Evolutionary conservation across 2,888 invertebrate genomes (phyloP), one percentile per base, ranked within the genome.

Genomic region (Malachius bipustulatus): DNA sequence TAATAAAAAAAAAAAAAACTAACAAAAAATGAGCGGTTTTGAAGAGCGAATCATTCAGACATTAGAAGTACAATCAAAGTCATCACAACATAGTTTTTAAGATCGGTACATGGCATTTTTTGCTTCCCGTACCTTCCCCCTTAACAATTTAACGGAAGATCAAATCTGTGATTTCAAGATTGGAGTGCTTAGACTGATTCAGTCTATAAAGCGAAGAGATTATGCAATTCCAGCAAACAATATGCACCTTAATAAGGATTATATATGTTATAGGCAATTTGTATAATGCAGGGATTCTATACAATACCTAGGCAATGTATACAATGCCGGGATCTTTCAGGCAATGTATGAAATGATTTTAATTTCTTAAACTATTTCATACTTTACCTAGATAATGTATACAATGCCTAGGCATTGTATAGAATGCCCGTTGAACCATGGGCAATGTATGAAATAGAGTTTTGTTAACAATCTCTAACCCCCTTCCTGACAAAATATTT

Each of bases 171-270:
- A 19, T 8, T 19, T 19, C n/a, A 6, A 19, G n/a, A 19, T 19
- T 19, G 24, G 24, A 19, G 24, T 19, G 24, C 24, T 19, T 4
- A 28, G 11, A 8, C 10, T 28, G 10, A 28, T 28, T 28, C 29
- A 4, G 12, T 28, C 29, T 28, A n/a, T 28, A 28, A 28, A 28
- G 29, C 29, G 29, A 28, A 28, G 29, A 28, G 29, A n/a, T 8
- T n/a, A n/a, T n/a, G 4, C 29, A 28, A 28, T 28, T 28, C 10
- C 29, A 6, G 4, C 4, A 4, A 28, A n/a, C 10, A 28, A 28
- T 11, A 28, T 10, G 29, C n/a, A 28, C 10, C 29, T 28, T 6
- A 4, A 11, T 6, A 10, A 28, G n/a, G 29, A 11, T n/a, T n/a
- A n/a, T n/a, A n/a, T n/a, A n/a, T n/a, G n/a, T n/a, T n/a, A n/a